Percentiles rank a stretch among this genome's conserved stretches.
Evolutionary conservation across 1,140 invertebrate species (phyloP).

Genomic region (Eueides isabella): DNA sequence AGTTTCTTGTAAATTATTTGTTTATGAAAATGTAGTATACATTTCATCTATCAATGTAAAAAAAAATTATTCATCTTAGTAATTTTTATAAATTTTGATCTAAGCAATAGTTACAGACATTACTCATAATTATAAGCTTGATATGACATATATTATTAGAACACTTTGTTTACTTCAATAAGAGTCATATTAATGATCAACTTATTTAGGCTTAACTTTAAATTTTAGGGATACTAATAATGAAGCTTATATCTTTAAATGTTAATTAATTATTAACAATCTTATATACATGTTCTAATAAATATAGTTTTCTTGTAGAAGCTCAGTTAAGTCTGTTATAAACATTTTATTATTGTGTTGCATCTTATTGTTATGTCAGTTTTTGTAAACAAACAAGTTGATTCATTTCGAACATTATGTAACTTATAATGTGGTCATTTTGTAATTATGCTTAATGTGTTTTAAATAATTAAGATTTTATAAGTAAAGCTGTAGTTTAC

Average conservation of each 20-base stretch:
- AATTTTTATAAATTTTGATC: neutral
- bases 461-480: neutral
- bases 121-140: neutral
- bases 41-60: neutral
- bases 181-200: neutral
- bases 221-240: neutral
- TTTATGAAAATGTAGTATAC: neutral
- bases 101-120: no score
- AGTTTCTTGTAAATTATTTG: constrained; percentile 44
- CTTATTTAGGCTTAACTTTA: neutral
- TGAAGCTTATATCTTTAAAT: neutral
- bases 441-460: neutral
- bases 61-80: no score
- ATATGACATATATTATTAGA: neutral
- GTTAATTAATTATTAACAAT: neutral
- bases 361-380: constrained; percentile 1
- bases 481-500: no score
- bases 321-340: neutral
- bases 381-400: constrained; percentile 14
- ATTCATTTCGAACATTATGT: constrained; percentile 8
- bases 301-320: neutral
- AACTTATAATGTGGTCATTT: neutral
- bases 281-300: neutral
- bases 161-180: neutral
- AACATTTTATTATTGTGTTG: neutral